phyloP scores from a whole-genome alignment of 2,797 vertebrate genomes.

The Notolepis coatsorum region DNA sequence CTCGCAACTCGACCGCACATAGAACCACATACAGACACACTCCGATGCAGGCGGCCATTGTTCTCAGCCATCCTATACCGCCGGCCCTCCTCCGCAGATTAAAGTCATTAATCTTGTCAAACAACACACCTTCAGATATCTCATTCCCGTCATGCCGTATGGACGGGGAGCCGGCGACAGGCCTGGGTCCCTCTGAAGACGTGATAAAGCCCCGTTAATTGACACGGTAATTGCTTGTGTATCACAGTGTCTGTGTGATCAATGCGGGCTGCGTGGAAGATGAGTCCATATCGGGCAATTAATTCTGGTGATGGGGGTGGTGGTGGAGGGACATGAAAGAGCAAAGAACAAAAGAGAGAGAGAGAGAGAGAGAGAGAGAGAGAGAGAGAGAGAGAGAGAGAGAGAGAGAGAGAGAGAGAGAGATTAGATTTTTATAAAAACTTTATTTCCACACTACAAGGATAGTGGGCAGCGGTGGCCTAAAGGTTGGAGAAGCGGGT shows the following conservation, averaged over 20 bases:
- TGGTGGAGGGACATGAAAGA: background rate
- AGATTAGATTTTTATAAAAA: too few relatives aligned
- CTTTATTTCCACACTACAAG: too few relatives aligned
- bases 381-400: too few relatives aligned
- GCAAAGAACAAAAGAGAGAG: constrained; percentile 19
- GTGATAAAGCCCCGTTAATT: constrained; percentile 39
- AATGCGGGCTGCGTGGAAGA: background rate
- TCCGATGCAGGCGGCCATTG: constrained; percentile 3
- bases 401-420: too few relatives aligned
- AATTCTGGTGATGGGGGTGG: constrained; percentile 7
- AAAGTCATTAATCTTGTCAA: constrained; percentile 46
- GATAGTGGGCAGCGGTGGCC: too few relatives aligned
- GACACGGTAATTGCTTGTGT: constrained; percentile 40
- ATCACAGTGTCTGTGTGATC: constrained; percentile 27
- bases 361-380: too few relatives aligned
- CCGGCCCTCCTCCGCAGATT: constrained; percentile 25
- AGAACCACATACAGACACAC: background rate
- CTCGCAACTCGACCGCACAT: constrained; percentile 6
- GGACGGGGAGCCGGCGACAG: constrained; percentile 11
- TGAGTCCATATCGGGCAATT: constrained; percentile 12
- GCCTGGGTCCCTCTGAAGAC: constrained; percentile 23
- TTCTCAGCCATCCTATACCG: constrained; percentile 30
- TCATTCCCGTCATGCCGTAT: constrained; percentile 10
- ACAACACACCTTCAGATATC: constrained; percentile 36
- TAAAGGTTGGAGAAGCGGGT: too few relatives aligned